These are phyloP conservation scores for Mimachlamys varia DNA, from an alignment of 2,888 invertebrate genomes.

Conservation along the genomic window DNA sequence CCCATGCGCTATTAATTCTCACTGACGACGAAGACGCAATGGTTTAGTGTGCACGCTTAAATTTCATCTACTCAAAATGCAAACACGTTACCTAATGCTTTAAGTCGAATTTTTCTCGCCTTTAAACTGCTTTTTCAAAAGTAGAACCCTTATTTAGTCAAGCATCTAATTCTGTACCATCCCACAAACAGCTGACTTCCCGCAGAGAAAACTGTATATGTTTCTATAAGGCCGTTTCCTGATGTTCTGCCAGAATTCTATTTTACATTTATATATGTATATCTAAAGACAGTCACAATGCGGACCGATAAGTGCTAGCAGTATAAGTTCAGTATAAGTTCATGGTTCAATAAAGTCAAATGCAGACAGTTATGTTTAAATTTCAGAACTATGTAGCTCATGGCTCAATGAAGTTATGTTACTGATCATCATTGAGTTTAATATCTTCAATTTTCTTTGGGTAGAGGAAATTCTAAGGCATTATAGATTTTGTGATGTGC, in stretches of 20 bases:
- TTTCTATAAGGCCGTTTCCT: slow-evolving; percentile 4
- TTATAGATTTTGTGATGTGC: background rate
- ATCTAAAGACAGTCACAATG: background rate
- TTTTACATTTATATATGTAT: slow-evolving; percentile 12
- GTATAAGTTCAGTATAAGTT: background rate
- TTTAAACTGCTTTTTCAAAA: background rate
- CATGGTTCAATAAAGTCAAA: slow-evolving; percentile 3
- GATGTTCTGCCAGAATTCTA: slow-evolving; percentile 3
- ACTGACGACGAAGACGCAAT: background rate
- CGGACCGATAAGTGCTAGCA: background rate
- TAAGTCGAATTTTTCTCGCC: background rate
- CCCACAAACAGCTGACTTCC: slow-evolving; percentile 31
- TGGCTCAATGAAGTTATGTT: background rate
- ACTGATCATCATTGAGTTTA: background rate
- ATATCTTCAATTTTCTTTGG: background rate
- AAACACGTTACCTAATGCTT: slow-evolving; percentile 29
- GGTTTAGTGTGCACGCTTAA: slow-evolving; percentile 1
- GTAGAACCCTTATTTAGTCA: background rate
- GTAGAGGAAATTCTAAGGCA: background rate
- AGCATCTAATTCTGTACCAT: slow-evolving; percentile 1
- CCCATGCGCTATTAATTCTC: slow-evolving; percentile 32
- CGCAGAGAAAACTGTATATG: background rate
- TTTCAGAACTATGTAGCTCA: background rate
- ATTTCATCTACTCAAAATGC: slow-evolving; percentile 23
- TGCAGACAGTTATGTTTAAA: background rate